Evolutionary conservation across 2,797 vertebrate species (phyloP).

Genomic region (Parauchenoglanis ngamensis): DNA sequence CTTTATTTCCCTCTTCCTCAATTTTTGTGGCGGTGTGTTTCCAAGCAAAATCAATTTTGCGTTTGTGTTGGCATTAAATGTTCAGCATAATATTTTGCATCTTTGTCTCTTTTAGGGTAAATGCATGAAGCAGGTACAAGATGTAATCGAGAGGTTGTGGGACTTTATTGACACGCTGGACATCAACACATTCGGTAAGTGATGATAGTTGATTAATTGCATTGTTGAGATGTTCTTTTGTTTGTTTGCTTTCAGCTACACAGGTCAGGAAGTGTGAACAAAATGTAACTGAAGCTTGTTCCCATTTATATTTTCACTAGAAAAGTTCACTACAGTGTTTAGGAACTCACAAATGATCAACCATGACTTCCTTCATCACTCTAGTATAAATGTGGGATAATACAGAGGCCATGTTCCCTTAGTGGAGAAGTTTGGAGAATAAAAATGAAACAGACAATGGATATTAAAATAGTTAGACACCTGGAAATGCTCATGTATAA

Average conservation of each 20-base stretch:
- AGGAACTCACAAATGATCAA: not conserved
- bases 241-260: not conserved
- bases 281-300: not conserved
- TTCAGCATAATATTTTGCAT: not conserved
- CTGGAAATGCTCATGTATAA: not conserved
- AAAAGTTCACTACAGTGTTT: not conserved
- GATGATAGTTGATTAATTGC: not conserved
- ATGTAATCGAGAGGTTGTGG: conserved; percentile 96
- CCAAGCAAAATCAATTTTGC: not conserved
- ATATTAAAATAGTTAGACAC: not conserved
- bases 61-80: not conserved
- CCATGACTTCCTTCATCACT: not conserved
- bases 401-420: not conserved
- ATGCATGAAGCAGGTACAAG: conserved; percentile 98
- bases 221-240: not conserved
- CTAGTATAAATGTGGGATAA: not conserved
- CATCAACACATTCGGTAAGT: conserved; percentile 94
- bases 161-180: conserved; percentile 97
- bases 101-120: conserved; percentile 81
- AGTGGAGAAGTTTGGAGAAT: not conserved
- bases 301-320: not conserved
- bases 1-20: not conserved
- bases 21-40: not conserved
- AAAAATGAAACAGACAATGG: not conserved
- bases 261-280: not conserved